These are phyloP conservation scores for Timema cristinae DNA, from an alignment of 2,888 invertebrate genomes.

Conservation along the genomic window DNA sequence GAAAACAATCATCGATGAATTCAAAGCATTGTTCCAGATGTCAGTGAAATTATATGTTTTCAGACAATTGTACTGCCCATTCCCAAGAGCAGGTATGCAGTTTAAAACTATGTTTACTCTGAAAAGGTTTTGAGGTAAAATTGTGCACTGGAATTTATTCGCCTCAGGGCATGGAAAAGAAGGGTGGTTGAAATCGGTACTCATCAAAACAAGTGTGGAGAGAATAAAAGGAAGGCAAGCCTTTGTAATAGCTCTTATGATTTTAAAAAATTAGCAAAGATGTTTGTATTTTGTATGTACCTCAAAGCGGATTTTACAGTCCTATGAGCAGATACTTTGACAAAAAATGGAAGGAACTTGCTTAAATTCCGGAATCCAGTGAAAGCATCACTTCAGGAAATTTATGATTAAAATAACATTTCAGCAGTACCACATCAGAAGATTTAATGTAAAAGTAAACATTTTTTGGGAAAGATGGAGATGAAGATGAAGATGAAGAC, in stretches of 20 bases:
- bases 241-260: no score
- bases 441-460: not conserved
- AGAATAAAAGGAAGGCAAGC: no score
- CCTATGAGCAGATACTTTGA: no score
- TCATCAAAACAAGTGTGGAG: no score
- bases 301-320: no score
- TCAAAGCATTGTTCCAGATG: no score
- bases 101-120: not conserved
- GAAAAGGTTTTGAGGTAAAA: not conserved
- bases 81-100: not conserved
- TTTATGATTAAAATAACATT: not conserved
- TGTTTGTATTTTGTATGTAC: no score
- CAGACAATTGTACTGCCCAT: not conserved
- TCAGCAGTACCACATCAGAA: not conserved
- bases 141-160: no score
- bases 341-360: not conserved
- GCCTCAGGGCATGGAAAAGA: not conserved
- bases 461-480: no score
- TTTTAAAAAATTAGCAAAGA: no score
- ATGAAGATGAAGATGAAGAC: not conserved
- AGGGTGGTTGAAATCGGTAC: no score
- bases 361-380: not conserved
- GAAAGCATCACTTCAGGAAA: not conserved
- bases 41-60: slow-evolving; percentile 7
- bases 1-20: no score